Evolutionary conservation across 2,888 invertebrate genomes (phyloP).

Genomic region (Leptopilina myrica): DNA sequence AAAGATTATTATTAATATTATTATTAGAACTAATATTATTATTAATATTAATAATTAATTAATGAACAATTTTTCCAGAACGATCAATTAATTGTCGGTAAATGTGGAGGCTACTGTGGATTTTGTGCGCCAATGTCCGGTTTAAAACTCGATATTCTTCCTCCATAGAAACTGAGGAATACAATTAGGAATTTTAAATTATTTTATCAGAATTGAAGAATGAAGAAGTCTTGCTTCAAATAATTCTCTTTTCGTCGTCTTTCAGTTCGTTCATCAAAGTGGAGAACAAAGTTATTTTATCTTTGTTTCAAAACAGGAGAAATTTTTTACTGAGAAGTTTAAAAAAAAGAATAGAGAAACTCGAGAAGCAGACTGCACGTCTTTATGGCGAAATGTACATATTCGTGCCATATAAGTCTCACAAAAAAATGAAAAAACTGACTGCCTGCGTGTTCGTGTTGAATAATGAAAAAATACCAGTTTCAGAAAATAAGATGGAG

Average conservation of each 20-base stretch:
- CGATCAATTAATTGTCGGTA: constrained; percentile 80
- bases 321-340: background rate
- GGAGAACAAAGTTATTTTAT: background rate
- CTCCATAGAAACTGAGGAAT: constrained; percentile 58
- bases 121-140: constrained; percentile 78
- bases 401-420: constrained; percentile 41
- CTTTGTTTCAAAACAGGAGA: background rate
- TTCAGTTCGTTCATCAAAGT: constrained; percentile 19
- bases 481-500: constrained; percentile 30
- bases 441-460: background rate
- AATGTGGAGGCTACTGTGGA: constrained; percentile 87
- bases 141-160: constrained; percentile 70
- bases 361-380: constrained; percentile 25
- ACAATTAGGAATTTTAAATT: constrained; percentile 36
- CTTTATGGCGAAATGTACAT: constrained; percentile 25
- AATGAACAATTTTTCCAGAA: constrained; percentile 75
- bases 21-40: no score
- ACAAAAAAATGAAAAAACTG: constrained; percentile 9
- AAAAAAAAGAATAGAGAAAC: background rate
- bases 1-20: no score
- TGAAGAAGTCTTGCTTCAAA: constrained; percentile 23
- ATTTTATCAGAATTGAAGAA: constrained; percentile 25
- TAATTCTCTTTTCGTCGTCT: background rate
- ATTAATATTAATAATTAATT: no score
- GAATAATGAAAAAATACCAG: constrained; percentile 33